Evolutionary conservation across 2,797 vertebrate genomes (phyloP).

Genomic region (Molossus alvarezi): DNA sequence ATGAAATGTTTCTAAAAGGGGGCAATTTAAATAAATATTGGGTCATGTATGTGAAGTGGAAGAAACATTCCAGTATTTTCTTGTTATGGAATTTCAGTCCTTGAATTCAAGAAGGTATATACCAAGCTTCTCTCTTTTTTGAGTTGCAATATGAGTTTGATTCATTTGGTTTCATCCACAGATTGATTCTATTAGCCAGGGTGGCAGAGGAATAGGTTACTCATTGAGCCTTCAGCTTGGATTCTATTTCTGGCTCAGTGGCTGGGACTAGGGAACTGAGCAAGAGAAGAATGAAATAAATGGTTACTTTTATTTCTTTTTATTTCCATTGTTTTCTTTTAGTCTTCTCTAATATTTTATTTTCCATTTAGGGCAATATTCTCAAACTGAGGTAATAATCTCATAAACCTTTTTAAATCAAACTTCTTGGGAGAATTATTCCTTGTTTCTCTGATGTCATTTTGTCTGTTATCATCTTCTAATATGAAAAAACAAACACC

Average conservation of each 20-base stretch:
- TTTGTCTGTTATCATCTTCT: constrained; percentile 53
- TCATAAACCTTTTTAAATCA: constrained; percentile 12
- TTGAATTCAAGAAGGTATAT: constrained; percentile 33
- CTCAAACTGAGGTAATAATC: constrained; percentile 46
- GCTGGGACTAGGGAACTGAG: not conserved
- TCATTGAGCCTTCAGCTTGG: not conserved
- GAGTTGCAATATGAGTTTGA: not conserved
- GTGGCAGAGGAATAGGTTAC: not conserved
- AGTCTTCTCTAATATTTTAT: constrained; percentile 12
- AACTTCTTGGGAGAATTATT: constrained; percentile 40
- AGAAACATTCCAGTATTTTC: constrained; percentile 14
- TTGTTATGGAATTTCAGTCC: constrained; percentile 12
- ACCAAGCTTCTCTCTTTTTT: not conserved
- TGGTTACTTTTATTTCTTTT: constrained; percentile 47
- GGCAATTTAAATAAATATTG: constrained; percentile 36
- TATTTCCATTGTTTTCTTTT: constrained; percentile 40
- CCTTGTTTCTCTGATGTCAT: constrained; percentile 46
- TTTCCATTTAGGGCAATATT: constrained; percentile 60
- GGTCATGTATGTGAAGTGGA: not conserved
- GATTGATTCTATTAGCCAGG: not conserved
- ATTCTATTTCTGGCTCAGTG: constrained; percentile 41
- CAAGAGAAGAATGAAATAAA: constrained; percentile 51
- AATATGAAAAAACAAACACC: not conserved
- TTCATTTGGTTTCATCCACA: not conserved
- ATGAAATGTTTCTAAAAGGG: constrained; percentile 44